Evolutionary conservation across 2,113 vertebrate species (phyloP), one percentile per base, ranked within the genome.

Genomic region (Carassius gibelio): DNA sequence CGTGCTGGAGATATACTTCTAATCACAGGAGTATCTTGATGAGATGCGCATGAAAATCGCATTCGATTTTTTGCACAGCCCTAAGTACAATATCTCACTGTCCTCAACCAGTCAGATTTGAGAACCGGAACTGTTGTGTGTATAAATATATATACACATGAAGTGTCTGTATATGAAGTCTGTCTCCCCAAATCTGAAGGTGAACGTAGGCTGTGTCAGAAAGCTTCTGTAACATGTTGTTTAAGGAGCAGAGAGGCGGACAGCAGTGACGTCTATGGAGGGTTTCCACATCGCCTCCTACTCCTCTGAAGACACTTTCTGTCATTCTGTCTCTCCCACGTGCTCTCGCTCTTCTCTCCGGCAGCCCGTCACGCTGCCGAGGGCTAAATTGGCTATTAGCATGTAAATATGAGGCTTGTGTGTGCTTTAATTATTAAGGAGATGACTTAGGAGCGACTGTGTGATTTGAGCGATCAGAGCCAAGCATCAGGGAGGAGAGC

Each of bases 361-460:
- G 7, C 11, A 4, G 59, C 45, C 62, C 82, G 71, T 72, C 23
- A 71, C 13, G 62, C 81, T 34, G 80, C 26, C 17, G 21, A 34
- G 61, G 90, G 89, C 81, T 83, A 89, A 84, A 83, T 86, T 88
- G 89, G 79, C 77, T 71, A 52, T 88, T 86, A 77, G 68, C 61
- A 68, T 81, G 76, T 84, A 84, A 88, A 86, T 84, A 81, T 81
- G 81, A 83, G 68, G 81, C 68, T 74, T 36, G 76, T 11, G 76
- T 68, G 76, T 62, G 71, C 61, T 38, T 66, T 84, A 88, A 88
- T 88, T 88, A 72, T 62, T 71, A 66, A 69, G 57, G 81, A 76
- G 79, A 86, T 45, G 79, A 74, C 57, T 75, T 30, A 52, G 21
- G 59, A 86, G 26, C 84, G 69, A 75, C 9, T 42, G 26, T 81